Conservation (phyloP, 2,888 invertebrate genomes). For the Torymus auratus region DNA sequence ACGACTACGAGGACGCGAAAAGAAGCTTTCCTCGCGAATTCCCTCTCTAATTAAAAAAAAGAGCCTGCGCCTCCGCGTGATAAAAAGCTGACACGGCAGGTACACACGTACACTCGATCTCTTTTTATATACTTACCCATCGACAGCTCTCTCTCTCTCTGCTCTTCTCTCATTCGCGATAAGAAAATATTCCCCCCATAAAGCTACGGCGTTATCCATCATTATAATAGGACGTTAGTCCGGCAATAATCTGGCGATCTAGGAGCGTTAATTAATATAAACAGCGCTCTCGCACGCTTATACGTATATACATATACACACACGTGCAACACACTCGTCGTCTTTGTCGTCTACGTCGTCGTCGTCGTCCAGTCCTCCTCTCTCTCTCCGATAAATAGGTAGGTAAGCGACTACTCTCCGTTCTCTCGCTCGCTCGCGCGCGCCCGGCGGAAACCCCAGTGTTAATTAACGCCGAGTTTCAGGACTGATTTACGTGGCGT, state of each 20-base stretch:
- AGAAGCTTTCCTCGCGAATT: no score
- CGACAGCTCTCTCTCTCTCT: not conserved
- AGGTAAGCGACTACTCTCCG: conserved; percentile 40
- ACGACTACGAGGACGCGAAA: not conserved
- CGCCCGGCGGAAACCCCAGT: conserved; percentile 72
- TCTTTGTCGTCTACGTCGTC: conserved; percentile 22
- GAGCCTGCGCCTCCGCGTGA: no score
- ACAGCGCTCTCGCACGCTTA: conserved; percentile 1
- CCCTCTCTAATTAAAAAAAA: conserved; percentile 12
- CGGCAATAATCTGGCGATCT: conserved; percentile 52
- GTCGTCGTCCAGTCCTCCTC: conserved; percentile 24
- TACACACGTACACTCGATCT: no score
- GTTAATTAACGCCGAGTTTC: conserved; percentile 77
- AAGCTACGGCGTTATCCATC: conserved; percentile 44
- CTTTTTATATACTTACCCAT: not conserved
- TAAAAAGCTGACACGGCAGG: no score
- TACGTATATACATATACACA: not conserved
- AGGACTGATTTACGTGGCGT: conserved; percentile 77
- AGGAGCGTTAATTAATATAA: conserved; percentile 55
- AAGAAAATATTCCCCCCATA: conserved; percentile 2
- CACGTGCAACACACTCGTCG: not conserved
- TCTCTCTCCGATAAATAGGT: conserved; percentile 49
- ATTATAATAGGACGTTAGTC: conserved; percentile 47
- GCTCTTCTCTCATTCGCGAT: not conserved
- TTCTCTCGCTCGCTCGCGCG: not conserved